Evolutionary conservation across 2,113 vertebrate genomes (phyloP), one percentile per base, ranked within the genome.

Genomic region (Salvelinus namaycush): DNA sequence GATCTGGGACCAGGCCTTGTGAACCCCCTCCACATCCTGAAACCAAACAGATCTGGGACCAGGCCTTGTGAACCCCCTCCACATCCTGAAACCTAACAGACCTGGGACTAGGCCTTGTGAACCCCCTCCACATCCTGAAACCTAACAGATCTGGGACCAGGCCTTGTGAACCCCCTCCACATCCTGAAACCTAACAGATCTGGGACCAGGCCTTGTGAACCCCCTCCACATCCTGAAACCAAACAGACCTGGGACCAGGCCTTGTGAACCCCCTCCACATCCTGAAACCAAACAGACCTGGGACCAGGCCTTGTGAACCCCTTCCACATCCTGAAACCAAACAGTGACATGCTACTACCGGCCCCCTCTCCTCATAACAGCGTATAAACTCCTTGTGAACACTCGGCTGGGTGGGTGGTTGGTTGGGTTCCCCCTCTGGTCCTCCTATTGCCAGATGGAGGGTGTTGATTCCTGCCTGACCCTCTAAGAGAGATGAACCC

Each of bases 391-490:
- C 16, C 54, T 70, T 44, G 39, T 11, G 39, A 44, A 44, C 39
- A 44, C 39, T 44, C 3, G 67, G 54, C 11, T 60, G 5, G 7
- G 29, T 80, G 49, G 75, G 27, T 70, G 13, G 39, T 44, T 44
- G 39, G 8, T 44, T 44, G 39, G 9, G 39, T 44, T 11, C 39
- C 39, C 39, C 39, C 39, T 8, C 59, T 24, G 59, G n/a, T 62
- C 7, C 59, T 62, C 59, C 59, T 24, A n/a, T n/a, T 39, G 62
- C 26, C 48, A 54, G 72, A 57, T 20, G 27, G 67, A 12, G 71
- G 62, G 72, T 80, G 82, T 78, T 78, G 79, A 80, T 66, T 39
- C 34, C 34, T 39, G 34, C 34, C 7, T 39, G 34, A 39, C 34
- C 77, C 74, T 57, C 72, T 13, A 60, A 54, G 68, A 73, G 72